phyloP scores from a whole-genome alignment of 2,888 invertebrate species.

The Eulithis prunata region DNA sequence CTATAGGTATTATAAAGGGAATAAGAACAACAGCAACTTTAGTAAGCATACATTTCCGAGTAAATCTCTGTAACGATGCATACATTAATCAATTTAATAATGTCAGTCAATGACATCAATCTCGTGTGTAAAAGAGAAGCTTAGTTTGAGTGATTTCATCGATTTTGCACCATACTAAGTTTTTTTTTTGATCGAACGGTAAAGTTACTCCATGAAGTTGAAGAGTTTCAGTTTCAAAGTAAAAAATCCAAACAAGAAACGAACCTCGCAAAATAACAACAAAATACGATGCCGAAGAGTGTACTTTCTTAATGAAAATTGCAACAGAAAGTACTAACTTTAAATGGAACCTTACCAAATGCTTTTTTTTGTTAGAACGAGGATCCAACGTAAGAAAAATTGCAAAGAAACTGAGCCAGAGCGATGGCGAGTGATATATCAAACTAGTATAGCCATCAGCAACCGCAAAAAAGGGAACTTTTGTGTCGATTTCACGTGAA shows the following conservation, averaged over 20 bases:
- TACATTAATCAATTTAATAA: no score
- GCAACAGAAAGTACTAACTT: conserved; percentile 14
- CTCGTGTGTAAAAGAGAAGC: no score
- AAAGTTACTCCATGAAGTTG: conserved; percentile 5
- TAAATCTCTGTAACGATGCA: no score
- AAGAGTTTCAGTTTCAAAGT: conserved; percentile 22
- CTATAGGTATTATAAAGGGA: no score
- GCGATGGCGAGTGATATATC: conserved; percentile 17
- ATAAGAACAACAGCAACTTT: no score
- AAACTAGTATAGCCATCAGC: conserved; percentile 23
- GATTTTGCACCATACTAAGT: not conserved
- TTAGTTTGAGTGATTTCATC: not conserved
- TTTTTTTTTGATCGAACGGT: not conserved
- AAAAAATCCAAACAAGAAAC: conserved; percentile 19
- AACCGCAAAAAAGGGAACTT: conserved; percentile 24
- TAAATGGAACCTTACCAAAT: conserved; percentile 10
- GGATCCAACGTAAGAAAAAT: not conserved
- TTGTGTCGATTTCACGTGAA: conserved; percentile 46
- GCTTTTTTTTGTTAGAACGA: not conserved
- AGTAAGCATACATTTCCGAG: no score
- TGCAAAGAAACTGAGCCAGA: conserved; percentile 8
- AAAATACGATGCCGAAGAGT: conserved; percentile 13
- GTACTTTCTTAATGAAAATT: conserved; percentile 21
- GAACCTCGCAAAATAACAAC: conserved; percentile 3
- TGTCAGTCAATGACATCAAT: no score